Percentiles rank a stretch among this genome's conserved stretches.
phyloP scores from a whole-genome alignment of 2,797 vertebrate genomes.

The Thamnophis elegans region DNA sequence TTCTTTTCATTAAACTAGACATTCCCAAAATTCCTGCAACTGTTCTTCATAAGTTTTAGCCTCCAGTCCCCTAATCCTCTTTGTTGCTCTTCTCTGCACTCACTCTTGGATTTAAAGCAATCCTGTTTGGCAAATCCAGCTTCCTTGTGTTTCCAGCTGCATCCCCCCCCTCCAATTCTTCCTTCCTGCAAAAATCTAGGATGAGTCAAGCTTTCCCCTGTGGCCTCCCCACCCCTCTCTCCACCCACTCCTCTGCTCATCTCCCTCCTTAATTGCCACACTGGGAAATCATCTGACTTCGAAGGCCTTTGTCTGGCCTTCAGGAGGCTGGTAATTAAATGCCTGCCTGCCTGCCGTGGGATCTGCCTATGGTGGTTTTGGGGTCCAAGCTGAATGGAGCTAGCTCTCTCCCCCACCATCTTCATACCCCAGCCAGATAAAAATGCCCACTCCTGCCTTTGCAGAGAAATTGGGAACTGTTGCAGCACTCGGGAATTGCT shows the following conservation, averaged over 20 bases:
- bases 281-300: conserved; percentile 14
- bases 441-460: not conserved
- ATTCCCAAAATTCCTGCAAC: too few relatives aligned
- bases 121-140: not conserved
- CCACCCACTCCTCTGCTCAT: not conserved
- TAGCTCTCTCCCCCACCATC: not conserved
- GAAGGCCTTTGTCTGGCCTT: conserved; percentile 7
- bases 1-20: too few relatives aligned
- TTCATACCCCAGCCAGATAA: not conserved
- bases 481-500: not conserved
- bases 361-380: not conserved
- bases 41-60: too few relatives aligned
- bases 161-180: not conserved
- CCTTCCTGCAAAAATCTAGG: not conserved
- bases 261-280: conserved; percentile 51
- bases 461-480: not conserved
- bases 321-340: conserved; percentile 48
- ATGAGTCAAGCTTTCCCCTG: not conserved
- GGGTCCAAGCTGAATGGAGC: not conserved
- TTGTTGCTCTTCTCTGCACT: not conserved
- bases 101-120: not conserved
- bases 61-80: not conserved
- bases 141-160: not conserved
- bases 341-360: not conserved
- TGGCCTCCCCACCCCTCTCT: not conserved